phyloP scores from a whole-genome alignment of 2,113 vertebrate genomes.

The Stegostoma tigrinum region DNA sequence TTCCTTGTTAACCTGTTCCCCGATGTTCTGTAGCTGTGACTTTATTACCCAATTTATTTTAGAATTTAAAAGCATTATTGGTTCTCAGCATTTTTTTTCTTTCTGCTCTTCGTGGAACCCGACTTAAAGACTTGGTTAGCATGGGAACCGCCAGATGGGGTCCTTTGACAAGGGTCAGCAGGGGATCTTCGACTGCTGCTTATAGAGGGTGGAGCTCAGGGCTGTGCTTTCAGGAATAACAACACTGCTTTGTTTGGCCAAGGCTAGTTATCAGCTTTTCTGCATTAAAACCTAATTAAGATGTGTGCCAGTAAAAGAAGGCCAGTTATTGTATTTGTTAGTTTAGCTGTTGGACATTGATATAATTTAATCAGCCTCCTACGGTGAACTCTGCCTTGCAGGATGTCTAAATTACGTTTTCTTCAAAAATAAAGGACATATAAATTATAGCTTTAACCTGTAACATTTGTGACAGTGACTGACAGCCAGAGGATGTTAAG shows the following conservation, averaged over 20 bases:
- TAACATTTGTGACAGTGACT: slow-evolving; percentile 21
- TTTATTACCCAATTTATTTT: slow-evolving; percentile 48
- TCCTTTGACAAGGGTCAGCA: slow-evolving; percentile 70
- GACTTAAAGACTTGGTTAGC: slow-evolving; percentile 52
- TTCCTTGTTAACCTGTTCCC: not conserved
- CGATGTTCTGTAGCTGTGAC: not conserved
- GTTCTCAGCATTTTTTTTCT: slow-evolving; percentile 41
- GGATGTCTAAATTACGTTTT: slow-evolving; percentile 33
- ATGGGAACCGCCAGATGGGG: slow-evolving; percentile 81
- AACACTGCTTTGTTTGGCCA: slow-evolving; percentile 54
- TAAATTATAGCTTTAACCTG: slow-evolving; percentile 36
- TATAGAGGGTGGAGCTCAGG: slow-evolving; percentile 34
- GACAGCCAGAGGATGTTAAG: slow-evolving; percentile 15
- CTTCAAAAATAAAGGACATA: slow-evolving; percentile 22
- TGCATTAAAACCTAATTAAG: slow-evolving; percentile 91
- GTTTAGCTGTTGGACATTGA: slow-evolving; percentile 65
- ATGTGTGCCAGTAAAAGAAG: slow-evolving; percentile 73
- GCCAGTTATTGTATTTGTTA: slow-evolving; percentile 78
- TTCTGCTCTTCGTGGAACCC: slow-evolving; percentile 38
- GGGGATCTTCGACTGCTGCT: slow-evolving; percentile 52
- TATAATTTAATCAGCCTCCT: slow-evolving; percentile 57
- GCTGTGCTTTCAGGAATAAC: slow-evolving; percentile 50
- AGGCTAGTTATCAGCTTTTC: slow-evolving; percentile 71
- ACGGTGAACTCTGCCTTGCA: slow-evolving; percentile 48
- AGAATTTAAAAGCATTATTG: slow-evolving; percentile 43